phyloP scores from a whole-genome alignment of 2,113 vertebrate genomes.

The Chlamydotis undulata region DNA sequence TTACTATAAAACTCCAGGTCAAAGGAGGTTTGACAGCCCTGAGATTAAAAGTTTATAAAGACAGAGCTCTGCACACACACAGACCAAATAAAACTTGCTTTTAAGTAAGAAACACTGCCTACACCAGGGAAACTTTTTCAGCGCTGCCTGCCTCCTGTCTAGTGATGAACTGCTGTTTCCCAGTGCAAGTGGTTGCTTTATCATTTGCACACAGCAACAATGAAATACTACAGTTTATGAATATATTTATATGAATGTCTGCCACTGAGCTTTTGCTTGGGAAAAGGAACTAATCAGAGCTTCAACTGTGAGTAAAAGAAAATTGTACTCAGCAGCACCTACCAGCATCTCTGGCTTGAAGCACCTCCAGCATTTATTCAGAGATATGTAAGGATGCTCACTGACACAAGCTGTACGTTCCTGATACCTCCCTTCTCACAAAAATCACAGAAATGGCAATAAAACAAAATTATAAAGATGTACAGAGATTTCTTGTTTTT shows the following conservation, averaged over 20 bases:
- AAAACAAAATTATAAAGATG: neutral
- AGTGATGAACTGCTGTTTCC: neutral
- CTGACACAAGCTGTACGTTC: fast-evolving
- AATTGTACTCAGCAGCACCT: neutral
- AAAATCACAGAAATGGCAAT: neutral
- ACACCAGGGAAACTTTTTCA: neutral
- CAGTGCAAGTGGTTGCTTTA: neutral
- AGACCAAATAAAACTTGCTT: constrained; percentile 23
- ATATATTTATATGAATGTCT: neutral
- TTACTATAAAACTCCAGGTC: neutral
- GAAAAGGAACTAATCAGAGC: neutral
- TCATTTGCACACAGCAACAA: neutral
- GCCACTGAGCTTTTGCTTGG: neutral
- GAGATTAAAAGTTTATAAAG: constrained; percentile 31
- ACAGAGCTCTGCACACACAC: neutral
- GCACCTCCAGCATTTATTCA: neutral
- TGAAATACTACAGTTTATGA: neutral
- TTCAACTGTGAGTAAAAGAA: neutral
- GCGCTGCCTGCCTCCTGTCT: neutral
- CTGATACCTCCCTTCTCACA: neutral
- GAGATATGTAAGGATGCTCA: neutral
- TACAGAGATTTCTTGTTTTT: neutral
- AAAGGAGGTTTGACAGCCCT: neutral
- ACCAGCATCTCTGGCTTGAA: neutral
- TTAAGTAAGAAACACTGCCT: constrained; percentile 37